Percentiles rank a stretch among this genome's conserved stretches.
These are phyloP conservation scores for Venustoraphidia nigricollis DNA, from an alignment of 2,888 invertebrate genomes.

Conservation along the genomic window DNA sequence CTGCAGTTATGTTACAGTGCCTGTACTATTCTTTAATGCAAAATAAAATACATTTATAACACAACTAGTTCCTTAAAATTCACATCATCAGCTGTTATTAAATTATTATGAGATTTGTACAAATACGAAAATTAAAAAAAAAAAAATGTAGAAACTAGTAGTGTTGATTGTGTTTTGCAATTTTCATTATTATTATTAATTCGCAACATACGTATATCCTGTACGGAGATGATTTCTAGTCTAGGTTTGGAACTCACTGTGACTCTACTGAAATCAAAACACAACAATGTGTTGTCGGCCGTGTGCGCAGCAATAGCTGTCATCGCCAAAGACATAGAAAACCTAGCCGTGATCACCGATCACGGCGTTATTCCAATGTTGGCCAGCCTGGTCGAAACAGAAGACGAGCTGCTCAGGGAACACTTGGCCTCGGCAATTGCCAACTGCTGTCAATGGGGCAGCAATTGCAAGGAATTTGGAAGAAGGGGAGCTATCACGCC, in stretches of 20 bases:
- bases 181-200: no score
- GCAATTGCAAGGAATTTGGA: slow-evolving; percentile 80
- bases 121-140: no score
- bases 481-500: slow-evolving; percentile 24
- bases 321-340: slow-evolving; percentile 81
- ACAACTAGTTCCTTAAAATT: no score
- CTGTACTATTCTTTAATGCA: no score
- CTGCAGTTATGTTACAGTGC: no score
- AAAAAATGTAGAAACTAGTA: no score
- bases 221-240: no score
- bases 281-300: slow-evolving; percentile 63
- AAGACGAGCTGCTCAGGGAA: slow-evolving; percentile 57
- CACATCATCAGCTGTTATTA: no score
- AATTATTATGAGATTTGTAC: no score
- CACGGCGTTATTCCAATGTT: slow-evolving; percentile 80
- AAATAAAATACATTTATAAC: no score
- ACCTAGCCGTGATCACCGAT: slow-evolving; percentile 87
- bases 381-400: slow-evolving; percentile 59
- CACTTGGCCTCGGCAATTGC: slow-evolving; percentile 84
- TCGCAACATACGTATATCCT: no score
- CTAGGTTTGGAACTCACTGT: slow-evolving; percentile 70
- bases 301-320: slow-evolving; percentile 85
- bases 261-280: slow-evolving; percentile 69
- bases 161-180: no score
- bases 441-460: slow-evolving; percentile 79